Conservation (phyloP, 2,888 invertebrate genomes). For the Bellardia bayeri region DNA sequence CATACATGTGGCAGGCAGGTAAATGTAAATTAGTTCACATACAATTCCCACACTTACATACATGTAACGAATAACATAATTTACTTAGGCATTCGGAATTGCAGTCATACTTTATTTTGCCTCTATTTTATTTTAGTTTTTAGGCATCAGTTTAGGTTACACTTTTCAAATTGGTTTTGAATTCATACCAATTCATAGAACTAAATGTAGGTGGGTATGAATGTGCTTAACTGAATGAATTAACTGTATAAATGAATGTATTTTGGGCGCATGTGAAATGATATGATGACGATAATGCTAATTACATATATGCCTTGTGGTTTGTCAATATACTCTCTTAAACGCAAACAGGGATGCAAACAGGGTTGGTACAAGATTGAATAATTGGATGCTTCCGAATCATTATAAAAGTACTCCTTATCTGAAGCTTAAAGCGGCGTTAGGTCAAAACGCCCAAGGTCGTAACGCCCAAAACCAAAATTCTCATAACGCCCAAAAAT, state of each 20-base stretch:
- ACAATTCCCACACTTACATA: not conserved
- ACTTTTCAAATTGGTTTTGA: constrained; percentile 37
- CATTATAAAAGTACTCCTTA: no score
- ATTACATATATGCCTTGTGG: constrained; percentile 29
- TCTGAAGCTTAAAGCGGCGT: no score
- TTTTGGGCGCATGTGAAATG: constrained; percentile 21
- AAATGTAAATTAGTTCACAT: constrained; percentile 64
- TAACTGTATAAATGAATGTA: constrained; percentile 10
- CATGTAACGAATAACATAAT: constrained; percentile 9
- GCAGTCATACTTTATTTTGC: constrained; percentile 11
- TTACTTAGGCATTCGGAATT: constrained; percentile 43
- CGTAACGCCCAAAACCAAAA: no score
- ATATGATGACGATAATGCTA: constrained; percentile 24
- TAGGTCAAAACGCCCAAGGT: no score
- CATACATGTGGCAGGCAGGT: constrained; percentile 9
- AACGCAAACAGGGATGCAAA: not conserved
- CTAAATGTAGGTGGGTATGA: constrained; percentile 28
- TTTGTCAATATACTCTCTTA: not conserved
- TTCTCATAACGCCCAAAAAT: no score
- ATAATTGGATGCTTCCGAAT: no score
- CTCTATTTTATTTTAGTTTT: constrained; percentile 13
- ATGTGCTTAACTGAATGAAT: constrained; percentile 6
- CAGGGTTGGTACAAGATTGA: no score
- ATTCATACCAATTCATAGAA: constrained; percentile 36
- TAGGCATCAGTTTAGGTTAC: constrained; percentile 26